Evolutionary conservation across 2,113 vertebrate genomes (phyloP), one percentile per base, ranked within the genome.

Genomic region (Phyllopteryx taeniolatus): DNA sequence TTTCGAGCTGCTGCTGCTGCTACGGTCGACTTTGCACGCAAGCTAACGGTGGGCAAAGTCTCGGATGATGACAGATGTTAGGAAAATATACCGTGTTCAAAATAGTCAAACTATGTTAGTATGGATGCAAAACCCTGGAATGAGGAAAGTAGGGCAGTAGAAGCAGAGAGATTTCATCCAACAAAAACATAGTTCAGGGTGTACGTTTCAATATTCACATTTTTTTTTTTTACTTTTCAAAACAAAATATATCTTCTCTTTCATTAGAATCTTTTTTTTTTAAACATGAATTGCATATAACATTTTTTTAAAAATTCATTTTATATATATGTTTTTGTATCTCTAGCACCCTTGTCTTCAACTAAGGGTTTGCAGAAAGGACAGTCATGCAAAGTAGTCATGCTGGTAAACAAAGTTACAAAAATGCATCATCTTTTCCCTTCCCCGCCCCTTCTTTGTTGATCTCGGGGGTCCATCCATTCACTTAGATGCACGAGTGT

Each of bases 321-420:
- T 91, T 91, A 85, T 91, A 83, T 89, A 87, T 87, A 84, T 80
- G 83, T 91, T 84, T 90, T 90, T 91, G 81, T 90, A 89, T 89
- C 90, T 90, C 87, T 90, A 91, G 91, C 90, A 91, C 91, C 89
- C 88, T 92, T 86, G 83, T 92, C 85, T 92, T 92, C 81, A 92
- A 88, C 91, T 91, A 92, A 92, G 93, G 91, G 91, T 87, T 93
- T 90, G 91, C 90, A 91, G 91, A 91, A 92, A 93, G 90, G 91
- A 93, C 91, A 93, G 90, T 93, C 93, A 94, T 94, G 93, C 93
- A 93, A 92, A 92, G 87, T 85, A 92, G 82, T 93, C 93, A 93
- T 93, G 93, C 93, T 93, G 93, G 93, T 93, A 93, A 92, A 92
- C 92, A 93, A 93, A 91, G 89, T 91, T 92, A 92, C 89, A 94